Evolutionary conservation across 2,888 invertebrate genomes (phyloP).

Genomic region (Charanyca ferruginea): DNA sequence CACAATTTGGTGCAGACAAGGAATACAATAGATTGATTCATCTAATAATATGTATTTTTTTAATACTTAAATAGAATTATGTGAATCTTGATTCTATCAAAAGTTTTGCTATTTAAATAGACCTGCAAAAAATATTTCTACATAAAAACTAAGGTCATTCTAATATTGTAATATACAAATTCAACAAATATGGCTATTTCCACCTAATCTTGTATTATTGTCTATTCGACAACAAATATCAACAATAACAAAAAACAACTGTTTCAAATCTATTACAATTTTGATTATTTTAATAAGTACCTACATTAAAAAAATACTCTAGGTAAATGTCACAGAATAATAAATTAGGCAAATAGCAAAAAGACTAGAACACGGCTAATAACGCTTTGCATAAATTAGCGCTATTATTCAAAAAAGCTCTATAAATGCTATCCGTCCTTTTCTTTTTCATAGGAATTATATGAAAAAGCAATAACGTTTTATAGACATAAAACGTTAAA

Average conservation of each 20-base stretch:
- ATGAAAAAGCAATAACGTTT: background rate
- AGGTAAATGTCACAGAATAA: slow-evolving; percentile 9
- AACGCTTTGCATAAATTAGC: slow-evolving; percentile 10
- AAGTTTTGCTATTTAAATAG: background rate
- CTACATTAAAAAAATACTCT: slow-evolving; percentile 28
- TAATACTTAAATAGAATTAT: slow-evolving; percentile 12
- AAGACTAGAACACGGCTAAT: slow-evolving; percentile 42
- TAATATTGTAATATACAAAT: background rate
- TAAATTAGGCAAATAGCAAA: slow-evolving; percentile 45
- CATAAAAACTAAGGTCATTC: background rate
- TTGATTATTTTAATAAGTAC: slow-evolving; percentile 39
- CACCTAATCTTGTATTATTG: slow-evolving; percentile 22
- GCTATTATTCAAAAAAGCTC: background rate
- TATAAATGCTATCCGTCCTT: background rate
- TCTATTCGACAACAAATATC: slow-evolving; percentile 33
- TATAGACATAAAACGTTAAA: background rate
- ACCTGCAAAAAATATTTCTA: background rate
- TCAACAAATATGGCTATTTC: background rate
- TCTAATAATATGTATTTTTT: slow-evolving; percentile 26
- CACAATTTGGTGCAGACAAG: slow-evolving; percentile 32
- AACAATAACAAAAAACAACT: slow-evolving; percentile 2
- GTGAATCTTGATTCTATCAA: background rate
- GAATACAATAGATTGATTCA: slow-evolving; percentile 9
- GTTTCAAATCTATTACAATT: slow-evolving; percentile 2
- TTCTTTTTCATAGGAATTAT: background rate